phyloP scores from a whole-genome alignment of 2,113 vertebrate genomes.

The Spheniscus mendiculus region DNA sequence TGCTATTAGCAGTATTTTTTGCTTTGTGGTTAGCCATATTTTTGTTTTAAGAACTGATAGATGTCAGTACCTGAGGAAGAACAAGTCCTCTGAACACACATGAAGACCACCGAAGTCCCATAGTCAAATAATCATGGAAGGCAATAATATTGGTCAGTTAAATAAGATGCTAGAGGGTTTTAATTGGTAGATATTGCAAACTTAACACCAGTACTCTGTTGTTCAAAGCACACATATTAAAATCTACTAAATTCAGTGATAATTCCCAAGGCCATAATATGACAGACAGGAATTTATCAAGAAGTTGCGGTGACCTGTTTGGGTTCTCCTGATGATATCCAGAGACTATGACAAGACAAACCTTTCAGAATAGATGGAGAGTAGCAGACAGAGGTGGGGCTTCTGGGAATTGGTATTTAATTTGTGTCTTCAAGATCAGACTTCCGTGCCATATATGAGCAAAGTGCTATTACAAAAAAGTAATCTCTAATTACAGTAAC shows the following conservation, averaged over 20 bases:
- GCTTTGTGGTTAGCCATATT: not conserved
- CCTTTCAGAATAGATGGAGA: not conserved
- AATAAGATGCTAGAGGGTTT: not conserved
- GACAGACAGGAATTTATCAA: not conserved
- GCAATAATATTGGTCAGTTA: not conserved
- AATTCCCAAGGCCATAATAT: not conserved
- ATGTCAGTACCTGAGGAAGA: not conserved
- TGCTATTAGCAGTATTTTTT: not conserved
- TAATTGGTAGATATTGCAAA: not conserved
- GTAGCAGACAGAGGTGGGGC: not conserved
- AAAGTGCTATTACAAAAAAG: not conserved
- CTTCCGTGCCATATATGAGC: not conserved
- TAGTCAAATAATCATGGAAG: not conserved
- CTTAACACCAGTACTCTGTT: not conserved
- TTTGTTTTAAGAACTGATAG: not conserved
- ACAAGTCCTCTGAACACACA: not conserved
- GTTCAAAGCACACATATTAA: not conserved
- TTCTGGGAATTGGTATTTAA: not conserved
- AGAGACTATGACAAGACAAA: not conserved
- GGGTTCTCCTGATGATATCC: not conserved
- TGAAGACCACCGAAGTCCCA: not conserved
- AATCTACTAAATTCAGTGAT: not conserved
- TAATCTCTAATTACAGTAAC: constrained; percentile 6
- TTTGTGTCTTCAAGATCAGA: not conserved
- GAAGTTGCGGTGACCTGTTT: not conserved